Base-by-base conservation (phyloP, 2,888 invertebrate species). In the Athalia cordata region DNA sequence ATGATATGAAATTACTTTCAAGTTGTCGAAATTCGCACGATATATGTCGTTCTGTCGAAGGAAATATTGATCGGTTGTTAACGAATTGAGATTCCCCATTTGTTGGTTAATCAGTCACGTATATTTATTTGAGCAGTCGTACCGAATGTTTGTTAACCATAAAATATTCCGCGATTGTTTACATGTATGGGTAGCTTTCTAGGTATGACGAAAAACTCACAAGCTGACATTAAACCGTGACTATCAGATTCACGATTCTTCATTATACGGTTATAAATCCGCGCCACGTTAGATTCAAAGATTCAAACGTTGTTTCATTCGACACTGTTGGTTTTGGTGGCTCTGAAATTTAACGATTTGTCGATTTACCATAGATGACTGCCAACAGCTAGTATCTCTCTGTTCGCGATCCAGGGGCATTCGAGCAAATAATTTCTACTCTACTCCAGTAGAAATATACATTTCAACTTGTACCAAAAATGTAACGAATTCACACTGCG, bases 191-290 rank as follows among this genome's bases (percentile, higher is more conserved):
- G 29, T 55, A 55, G 55, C n/a, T 55, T 55, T 55, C 55, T 55
- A 55, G 3, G 29, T 29, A 29, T 29, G n/a, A n/a, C 55, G n/a
- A 55, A 8, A 29, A 68, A 52, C 11, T 68, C 52, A 66, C 15
- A 49, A 66, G 13, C 49, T 68, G 13, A 68, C 68, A 68, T 55
- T 68, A 29, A 52, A 52, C 52, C 29, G n/a, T 68, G 68, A 68
- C 29, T 68, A 68, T 68, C 52, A 55, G 55, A 68, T 68, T 55
- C 15, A 68, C 55, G 52, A 29, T 68, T 68, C 68, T 52, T 68
- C 68, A 52, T 68, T 11, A 45, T 55, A 55, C 52, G 50, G 68
- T 68, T 15, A 52, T 55, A 52, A 68, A 68, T 55, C n/a, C 13
- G n/a, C 43, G 15, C 11, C 52, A 11, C 45, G 29, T 11, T 55